Evolutionary conservation across 2,888 invertebrate species (phyloP).

Genomic region (Cyclophora punctaria): DNA sequence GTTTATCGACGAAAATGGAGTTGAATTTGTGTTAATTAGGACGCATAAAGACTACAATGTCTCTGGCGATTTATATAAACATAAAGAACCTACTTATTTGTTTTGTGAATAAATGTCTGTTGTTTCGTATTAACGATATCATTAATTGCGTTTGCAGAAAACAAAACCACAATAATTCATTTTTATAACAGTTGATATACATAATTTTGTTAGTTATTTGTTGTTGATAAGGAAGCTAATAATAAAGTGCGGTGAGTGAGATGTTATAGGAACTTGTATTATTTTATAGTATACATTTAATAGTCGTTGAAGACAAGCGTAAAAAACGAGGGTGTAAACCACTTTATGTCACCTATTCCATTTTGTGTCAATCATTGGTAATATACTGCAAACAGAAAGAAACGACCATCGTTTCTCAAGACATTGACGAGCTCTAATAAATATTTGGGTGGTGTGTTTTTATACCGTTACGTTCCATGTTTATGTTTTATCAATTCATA

Average conservation of each 20-base stretch:
- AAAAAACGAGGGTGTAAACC: conserved; percentile 18
- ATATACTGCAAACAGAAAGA: conserved; percentile 6
- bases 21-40: conserved; percentile 15
- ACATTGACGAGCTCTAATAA: no score
- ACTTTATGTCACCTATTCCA: conserved; percentile 14
- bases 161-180: no score
- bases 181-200: no score
- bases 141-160: no score
- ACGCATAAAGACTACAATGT: conserved; percentile 10
- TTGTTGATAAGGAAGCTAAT: no score
- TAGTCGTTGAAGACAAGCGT: conserved; percentile 3
- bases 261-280: background rate
- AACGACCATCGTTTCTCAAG: no score
- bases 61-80: no score
- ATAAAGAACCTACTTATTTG: no score
- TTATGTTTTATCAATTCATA: conserved; percentile 1
- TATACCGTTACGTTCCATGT: background rate
- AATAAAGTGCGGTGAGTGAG: no score
- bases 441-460: background rate
- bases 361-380: conserved; percentile 8
- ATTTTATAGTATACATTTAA: background rate
- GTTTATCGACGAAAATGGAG: conserved; percentile 6
- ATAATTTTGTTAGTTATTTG: no score
- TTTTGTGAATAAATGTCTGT: no score
- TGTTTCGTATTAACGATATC: no score